These are phyloP conservation scores for Panurus biarmicus DNA, from an alignment of 2,113 vertebrate genomes.

Conservation along the genomic window DNA sequence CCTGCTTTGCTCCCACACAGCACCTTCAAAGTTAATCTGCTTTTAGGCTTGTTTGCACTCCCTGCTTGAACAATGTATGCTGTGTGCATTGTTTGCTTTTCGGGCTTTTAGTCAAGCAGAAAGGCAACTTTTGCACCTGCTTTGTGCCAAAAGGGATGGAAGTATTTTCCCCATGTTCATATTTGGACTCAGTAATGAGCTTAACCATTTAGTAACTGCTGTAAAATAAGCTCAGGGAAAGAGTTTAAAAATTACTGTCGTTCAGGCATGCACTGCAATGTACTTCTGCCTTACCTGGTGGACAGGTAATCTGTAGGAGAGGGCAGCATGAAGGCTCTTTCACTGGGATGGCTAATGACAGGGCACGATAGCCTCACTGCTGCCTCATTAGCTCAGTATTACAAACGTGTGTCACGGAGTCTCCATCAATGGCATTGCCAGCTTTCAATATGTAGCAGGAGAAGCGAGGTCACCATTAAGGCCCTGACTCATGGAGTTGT, in stretches of 20 bases:
- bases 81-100: constrained; percentile 6
- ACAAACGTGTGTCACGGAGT: neutral
- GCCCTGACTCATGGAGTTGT: neutral
- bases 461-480: neutral
- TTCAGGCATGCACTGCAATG: neutral
- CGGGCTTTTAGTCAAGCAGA: neutral
- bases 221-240: neutral
- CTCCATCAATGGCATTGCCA: neutral
- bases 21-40: neutral
- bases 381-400: neutral
- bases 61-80: neutral
- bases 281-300: neutral
- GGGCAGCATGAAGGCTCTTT: neutral
- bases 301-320: neutral
- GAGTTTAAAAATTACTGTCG: neutral
- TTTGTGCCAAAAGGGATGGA: neutral
- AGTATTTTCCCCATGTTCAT: neutral
- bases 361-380: neutral
- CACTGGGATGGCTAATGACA: neutral
- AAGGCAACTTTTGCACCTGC: neutral
- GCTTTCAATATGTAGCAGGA: neutral
- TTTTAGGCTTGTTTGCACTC: neutral
- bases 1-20: neutral
- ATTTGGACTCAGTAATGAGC: neutral
- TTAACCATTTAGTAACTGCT: neutral